A percentile compares a stretch with the other conserved stretches of the same genome.
Conservation (phyloP, 2,888 invertebrate species). For the Nymphalis urticae region DNA sequence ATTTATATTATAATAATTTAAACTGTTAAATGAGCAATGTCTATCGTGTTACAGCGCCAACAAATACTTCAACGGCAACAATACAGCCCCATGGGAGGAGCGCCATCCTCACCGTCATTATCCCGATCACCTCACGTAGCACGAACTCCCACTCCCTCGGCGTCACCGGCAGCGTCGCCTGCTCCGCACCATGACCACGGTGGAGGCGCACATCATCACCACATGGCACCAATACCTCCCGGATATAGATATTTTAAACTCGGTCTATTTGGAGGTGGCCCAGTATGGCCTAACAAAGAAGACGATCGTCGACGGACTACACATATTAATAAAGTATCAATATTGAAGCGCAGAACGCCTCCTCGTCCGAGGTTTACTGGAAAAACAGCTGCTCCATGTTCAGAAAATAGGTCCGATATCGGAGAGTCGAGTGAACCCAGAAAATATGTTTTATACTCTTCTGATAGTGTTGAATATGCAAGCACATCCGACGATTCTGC, state of each 20-base stretch:
- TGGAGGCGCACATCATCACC: conserved; percentile 70
- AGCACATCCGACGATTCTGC: conserved; percentile 80
- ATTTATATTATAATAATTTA: no score
- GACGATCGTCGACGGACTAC: conserved; percentile 62
- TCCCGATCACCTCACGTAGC: conserved; percentile 82
- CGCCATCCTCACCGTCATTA: conserved; percentile 81
- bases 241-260: conserved; percentile 83
- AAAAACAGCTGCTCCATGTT: conserved; percentile 54
- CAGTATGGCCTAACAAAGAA: conserved; percentile 82
- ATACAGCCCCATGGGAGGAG: conserved; percentile 77
- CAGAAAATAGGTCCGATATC: conserved; percentile 43
- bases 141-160: conserved; percentile 68
- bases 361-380: conserved; percentile 74
- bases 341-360: conserved; percentile 82
- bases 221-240: conserved; percentile 79
- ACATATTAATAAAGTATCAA: conserved; percentile 80
- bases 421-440: conserved; percentile 79
- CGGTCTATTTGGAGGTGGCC: conserved; percentile 85
- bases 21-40: neutral
- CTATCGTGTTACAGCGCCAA: conserved; percentile 57
- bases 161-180: conserved; percentile 71
- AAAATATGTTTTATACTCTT: conserved; percentile 84
- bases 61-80: conserved; percentile 77
- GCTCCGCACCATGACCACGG: conserved; percentile 57
- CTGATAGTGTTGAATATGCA: conserved; percentile 82